phyloP scores from a whole-genome alignment of 2,113 vertebrate species.

The Genyomyrus donnyi region DNA sequence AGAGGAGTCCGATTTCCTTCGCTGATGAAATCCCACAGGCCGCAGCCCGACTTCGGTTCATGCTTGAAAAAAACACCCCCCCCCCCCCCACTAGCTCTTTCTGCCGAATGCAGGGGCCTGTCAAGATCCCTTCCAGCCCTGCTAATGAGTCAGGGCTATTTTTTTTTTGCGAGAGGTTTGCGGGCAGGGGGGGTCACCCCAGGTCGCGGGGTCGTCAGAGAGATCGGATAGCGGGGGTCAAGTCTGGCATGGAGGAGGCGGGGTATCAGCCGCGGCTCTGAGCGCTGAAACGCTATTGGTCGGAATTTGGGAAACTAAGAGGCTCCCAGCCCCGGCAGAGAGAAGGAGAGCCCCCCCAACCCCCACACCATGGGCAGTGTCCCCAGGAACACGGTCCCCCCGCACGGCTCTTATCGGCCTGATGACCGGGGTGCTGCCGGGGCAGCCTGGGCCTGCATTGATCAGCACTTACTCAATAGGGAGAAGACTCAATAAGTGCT shows the following conservation, averaged over 20 bases:
- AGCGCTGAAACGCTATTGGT: slow-evolving; percentile 97
- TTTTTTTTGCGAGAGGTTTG: neutral
- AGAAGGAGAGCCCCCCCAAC: slow-evolving; percentile 75
- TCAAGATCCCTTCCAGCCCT: neutral
- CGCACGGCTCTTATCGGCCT: slow-evolving; percentile 50
- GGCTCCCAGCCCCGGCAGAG: slow-evolving; percentile 77
- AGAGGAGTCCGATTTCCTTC: slow-evolving; percentile 13
- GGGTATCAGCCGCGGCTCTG: slow-evolving; percentile 60
- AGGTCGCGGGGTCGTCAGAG: slow-evolving; percentile 16
- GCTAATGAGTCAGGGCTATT: slow-evolving; percentile 3
- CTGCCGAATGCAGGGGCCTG: neutral
- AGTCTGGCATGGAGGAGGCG: neutral
- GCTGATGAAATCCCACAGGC: neutral
- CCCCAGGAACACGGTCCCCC: slow-evolving; percentile 41
- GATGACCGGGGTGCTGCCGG: slow-evolving; percentile 27
- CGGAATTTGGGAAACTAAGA: slow-evolving; percentile 99
- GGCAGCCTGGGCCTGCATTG: slow-evolving; percentile 58
- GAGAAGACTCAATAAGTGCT: slow-evolving; percentile 70
- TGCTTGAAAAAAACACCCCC: neutral
- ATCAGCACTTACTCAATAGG: slow-evolving; percentile 64
- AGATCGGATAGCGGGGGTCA: neutral
- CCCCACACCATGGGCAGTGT: slow-evolving; percentile 32
- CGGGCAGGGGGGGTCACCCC: slow-evolving; percentile 16
- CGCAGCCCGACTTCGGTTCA: neutral
- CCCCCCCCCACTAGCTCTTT: neutral